Percentiles rank a stretch among this genome's conserved stretches.
Conservation (phyloP, 2,797 vertebrate genomes). For the Trichosurus vulpecula region DNA sequence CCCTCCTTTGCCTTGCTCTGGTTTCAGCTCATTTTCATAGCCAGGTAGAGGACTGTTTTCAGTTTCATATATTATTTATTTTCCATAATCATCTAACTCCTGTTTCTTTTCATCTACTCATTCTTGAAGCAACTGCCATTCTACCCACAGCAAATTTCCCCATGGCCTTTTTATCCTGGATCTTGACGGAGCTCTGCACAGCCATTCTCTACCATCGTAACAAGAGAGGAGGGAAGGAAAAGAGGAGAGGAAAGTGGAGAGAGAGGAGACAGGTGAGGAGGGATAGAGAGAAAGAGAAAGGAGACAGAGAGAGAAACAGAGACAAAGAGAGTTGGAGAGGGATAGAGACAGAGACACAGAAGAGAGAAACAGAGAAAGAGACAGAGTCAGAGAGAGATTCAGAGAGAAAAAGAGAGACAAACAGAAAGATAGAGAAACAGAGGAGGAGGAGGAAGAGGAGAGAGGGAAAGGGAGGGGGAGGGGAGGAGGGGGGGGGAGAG, state of each 20-base stretch:
- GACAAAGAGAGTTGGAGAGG: too few species aligned
- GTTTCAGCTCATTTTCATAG: neutral
- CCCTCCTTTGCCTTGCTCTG: neutral
- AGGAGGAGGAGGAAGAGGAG: neutral
- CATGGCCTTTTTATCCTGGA: neutral
- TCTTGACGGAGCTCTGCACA: neutral
- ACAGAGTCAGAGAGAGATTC: neutral
- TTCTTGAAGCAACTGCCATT: neutral
- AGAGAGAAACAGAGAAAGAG: neutral
- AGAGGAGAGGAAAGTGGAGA: neutral
- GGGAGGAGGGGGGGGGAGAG: neutral
- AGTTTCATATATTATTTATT: constrained; percentile 35
- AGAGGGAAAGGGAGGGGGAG: neutral
- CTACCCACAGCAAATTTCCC: neutral
- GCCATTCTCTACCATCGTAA: neutral
- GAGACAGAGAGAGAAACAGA: neutral
- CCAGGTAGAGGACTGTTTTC: neutral
- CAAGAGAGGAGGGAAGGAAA: neutral
- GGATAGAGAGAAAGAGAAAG: neutral
- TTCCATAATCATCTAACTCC: neutral
- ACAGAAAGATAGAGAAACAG: neutral
- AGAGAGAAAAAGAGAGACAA: neutral
- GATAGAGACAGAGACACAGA: neutral
- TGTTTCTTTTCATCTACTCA: neutral
- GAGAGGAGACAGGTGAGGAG: neutral